phyloP scores from a whole-genome alignment of 2,113 vertebrate genomes.

The Corythornis cristatus region DNA sequence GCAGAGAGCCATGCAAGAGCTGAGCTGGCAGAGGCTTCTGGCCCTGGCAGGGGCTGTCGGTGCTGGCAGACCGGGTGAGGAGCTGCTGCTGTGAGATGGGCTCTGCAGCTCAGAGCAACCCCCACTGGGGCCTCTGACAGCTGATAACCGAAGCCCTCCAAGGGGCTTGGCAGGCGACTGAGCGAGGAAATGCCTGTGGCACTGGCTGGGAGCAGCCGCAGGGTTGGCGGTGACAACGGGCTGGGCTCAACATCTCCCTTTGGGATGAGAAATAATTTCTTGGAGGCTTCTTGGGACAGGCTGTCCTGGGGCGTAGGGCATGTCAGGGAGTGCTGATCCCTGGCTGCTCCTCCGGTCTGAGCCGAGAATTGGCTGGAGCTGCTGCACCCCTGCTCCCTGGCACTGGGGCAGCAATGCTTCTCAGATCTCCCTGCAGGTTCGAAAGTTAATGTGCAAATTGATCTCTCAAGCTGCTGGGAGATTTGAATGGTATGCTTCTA shows the following conservation, averaged over 20 bases:
- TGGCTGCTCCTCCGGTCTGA: accelerated
- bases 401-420: not conserved
- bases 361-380: not conserved
- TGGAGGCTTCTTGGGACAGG: not conserved
- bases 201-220: not conserved
- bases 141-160: conserved; percentile 36
- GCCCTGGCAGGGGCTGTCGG: not conserved
- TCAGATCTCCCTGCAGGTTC: not conserved
- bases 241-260: not conserved
- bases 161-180: not conserved
- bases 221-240: not conserved
- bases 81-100: not conserved
- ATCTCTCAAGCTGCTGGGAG: not conserved
- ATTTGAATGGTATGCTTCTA: conserved; percentile 2
- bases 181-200: conserved; percentile 54
- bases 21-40: not conserved
- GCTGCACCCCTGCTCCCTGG: not conserved
- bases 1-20: not conserved
- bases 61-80: not conserved
- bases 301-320: not conserved
- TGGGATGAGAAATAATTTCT: not conserved
- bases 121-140: conserved; percentile 47
- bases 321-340: not conserved
- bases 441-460: conserved; percentile 2
- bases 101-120: not conserved